Percentiles rank a stretch among this genome's conserved stretches.
These are phyloP conservation scores for Cygnus olor DNA, from an alignment of 2,797 vertebrate species.

Conservation along the genomic window DNA sequence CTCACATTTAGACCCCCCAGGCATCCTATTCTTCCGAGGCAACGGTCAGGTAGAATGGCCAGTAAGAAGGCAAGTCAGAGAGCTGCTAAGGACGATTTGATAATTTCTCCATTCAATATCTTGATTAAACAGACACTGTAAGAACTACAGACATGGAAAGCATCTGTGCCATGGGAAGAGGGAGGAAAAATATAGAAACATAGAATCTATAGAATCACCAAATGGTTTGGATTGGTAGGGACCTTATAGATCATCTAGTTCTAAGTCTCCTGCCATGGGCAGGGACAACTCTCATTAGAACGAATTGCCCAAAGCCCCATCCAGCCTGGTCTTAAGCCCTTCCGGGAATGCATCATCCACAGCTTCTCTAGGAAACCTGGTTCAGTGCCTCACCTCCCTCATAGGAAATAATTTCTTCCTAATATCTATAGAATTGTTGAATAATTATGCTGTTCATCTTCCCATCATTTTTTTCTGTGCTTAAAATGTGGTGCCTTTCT, in stretches of 20 bases:
- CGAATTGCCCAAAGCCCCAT: too few relatives aligned
- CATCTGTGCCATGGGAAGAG: not conserved
- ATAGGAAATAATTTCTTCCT: too few relatives aligned
- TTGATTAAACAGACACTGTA: not conserved
- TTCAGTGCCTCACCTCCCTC: too few relatives aligned
- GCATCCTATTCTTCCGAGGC: not conserved
- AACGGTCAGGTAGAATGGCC: not conserved
- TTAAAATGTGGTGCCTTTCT: not conserved
- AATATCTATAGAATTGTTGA: too few relatives aligned
- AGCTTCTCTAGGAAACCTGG: too few relatives aligned
- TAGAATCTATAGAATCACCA: too few relatives aligned
- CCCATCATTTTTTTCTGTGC: not conserved
- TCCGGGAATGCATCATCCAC: too few relatives aligned
- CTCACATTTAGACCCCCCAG: rapidly evolving
- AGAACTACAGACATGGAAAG: not conserved
- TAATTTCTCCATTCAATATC: not conserved
- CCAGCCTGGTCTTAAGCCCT: too few relatives aligned
- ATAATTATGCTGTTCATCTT: not conserved
- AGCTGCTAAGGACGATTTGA: not conserved
- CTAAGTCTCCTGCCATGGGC: too few relatives aligned
- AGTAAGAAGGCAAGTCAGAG: not conserved
- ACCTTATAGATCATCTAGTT: too few relatives aligned
- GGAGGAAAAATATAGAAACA: not conserved
- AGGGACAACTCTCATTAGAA: too few relatives aligned
- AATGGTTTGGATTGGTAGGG: too few relatives aligned